Evolutionary conservation across 2,797 vertebrate species (phyloP).

Genomic region (Saxicola maurus): DNA sequence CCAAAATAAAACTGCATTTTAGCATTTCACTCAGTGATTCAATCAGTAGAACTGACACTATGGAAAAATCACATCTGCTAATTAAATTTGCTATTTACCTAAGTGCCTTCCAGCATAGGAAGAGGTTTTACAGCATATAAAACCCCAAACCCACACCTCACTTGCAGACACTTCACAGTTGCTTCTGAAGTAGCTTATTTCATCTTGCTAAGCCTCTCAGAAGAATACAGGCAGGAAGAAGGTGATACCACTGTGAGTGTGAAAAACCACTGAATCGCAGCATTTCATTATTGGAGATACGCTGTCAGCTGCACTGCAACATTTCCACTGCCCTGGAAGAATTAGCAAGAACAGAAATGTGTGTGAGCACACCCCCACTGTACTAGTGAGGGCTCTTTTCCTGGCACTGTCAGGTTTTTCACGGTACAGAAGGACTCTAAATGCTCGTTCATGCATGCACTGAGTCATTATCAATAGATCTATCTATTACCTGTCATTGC

Average conservation of each 20-base stretch:
- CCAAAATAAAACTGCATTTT: neutral
- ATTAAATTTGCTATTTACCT: neutral
- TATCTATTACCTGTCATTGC: neutral
- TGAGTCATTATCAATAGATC: neutral
- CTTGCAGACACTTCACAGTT: neutral
- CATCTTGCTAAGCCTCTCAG: neutral
- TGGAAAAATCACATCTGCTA: neutral
- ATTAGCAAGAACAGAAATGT: neutral
- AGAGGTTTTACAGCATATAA: neutral
- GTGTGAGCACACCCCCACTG: neutral
- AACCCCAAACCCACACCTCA: neutral
- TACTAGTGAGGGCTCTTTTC: neutral
- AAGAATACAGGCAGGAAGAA: neutral
- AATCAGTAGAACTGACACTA: neutral
- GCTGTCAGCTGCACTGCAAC: neutral
- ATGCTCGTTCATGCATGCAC: neutral
- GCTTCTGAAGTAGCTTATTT: conserved; percentile 11
- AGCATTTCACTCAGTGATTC: neutral
- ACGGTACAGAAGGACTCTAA: neutral
- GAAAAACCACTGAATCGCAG: neutral
- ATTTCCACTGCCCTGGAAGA: neutral
- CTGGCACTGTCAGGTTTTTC: neutral
- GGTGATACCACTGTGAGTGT: neutral
- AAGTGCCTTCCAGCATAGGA: neutral
- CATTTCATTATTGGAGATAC: neutral